Percentiles rank a stretch among this genome's conserved stretches.
Conservation (phyloP, 1,140 invertebrate species). For the Drosophila nannoptera region DNA sequence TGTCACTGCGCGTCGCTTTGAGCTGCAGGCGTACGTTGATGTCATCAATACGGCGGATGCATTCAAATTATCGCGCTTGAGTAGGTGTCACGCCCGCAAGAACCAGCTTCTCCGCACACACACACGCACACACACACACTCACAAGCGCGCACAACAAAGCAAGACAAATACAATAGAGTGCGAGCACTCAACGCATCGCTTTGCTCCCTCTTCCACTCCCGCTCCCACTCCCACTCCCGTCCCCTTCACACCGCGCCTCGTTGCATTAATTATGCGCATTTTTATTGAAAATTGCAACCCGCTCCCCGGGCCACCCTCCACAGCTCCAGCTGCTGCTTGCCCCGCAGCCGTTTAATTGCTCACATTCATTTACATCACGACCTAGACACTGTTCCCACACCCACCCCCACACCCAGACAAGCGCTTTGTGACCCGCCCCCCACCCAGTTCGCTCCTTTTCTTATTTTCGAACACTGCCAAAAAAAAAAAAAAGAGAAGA, state of each 20-base stretch:
- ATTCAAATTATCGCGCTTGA: slow-evolving; percentile 92
- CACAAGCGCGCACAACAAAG: slow-evolving; percentile 7
- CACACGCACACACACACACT: background rate
- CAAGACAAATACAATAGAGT: slow-evolving; percentile 45
- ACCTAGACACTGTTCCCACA: slow-evolving; percentile 57
- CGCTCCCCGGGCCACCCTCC: background rate
- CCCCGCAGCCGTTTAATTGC: slow-evolving; percentile 60
- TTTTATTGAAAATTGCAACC: slow-evolving; percentile 68
- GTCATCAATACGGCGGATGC: slow-evolving; percentile 95
- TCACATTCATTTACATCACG: slow-evolving; percentile 55
- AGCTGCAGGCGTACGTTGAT: slow-evolving; percentile 92
- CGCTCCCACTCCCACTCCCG: background rate
- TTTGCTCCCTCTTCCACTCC: background rate
- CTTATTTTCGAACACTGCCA: slow-evolving; percentile 75
- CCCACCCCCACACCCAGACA: slow-evolving; percentile 9
- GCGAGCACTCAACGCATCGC: slow-evolving; percentile 28
- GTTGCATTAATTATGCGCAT: slow-evolving; percentile 65
- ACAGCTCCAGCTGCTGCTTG: background rate
- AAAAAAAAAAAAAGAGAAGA: slow-evolving; percentile 5
- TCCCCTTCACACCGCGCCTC: slow-evolving; percentile 7
- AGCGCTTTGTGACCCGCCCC: background rate
- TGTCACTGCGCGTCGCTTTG: slow-evolving; percentile 85
- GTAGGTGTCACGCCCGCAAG: slow-evolving; percentile 83
- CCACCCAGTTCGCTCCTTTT: slow-evolving; percentile 9
- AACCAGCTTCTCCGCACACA: background rate